A percentile compares a stretch with the other conserved stretches of the same genome.
Evolutionary conservation across 1,140 invertebrate species (phyloP).

Genomic region (Rhysida immarginata): DNA sequence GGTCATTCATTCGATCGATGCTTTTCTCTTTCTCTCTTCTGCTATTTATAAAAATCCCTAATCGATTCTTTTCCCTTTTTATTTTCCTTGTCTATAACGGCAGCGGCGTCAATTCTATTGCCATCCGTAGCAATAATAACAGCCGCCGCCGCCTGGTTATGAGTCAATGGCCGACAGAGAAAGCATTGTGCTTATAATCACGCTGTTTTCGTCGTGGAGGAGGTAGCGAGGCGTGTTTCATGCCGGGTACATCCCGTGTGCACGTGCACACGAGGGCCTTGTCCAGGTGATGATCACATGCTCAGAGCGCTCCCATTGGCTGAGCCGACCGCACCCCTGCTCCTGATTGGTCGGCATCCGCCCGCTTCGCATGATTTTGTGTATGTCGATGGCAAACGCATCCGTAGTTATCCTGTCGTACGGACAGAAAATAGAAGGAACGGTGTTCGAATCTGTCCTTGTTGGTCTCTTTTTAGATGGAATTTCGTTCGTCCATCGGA

Average conservation of each 20-base stretch:
- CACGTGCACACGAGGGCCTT: neutral
- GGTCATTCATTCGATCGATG: neutral
- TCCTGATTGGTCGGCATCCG: neutral
- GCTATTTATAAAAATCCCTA: too few relatives aligned
- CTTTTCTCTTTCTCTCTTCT: too few relatives aligned
- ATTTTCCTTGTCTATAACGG: too few relatives aligned
- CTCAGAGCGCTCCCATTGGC: neutral
- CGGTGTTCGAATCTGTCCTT: too few relatives aligned
- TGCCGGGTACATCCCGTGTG: neutral
- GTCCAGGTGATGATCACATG: conserved; percentile 4
- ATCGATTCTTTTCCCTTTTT: too few relatives aligned
- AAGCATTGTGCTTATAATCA: neutral
- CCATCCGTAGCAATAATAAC: neutral
- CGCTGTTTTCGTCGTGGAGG: neutral
- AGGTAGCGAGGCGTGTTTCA: neutral
- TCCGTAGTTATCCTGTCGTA: too few relatives aligned
- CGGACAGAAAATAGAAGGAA: too few relatives aligned
- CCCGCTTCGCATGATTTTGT: neutral
- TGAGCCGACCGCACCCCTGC: neutral
- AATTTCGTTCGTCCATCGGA: too few relatives aligned
- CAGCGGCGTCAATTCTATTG: neutral
- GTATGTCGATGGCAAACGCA: neutral
- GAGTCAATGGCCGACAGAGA: neutral
- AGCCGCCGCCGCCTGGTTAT: too few relatives aligned
- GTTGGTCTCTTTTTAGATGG: too few relatives aligned